Conservation (phyloP, 1,140 invertebrate genomes). For the Diachasma alloeum region DNA sequence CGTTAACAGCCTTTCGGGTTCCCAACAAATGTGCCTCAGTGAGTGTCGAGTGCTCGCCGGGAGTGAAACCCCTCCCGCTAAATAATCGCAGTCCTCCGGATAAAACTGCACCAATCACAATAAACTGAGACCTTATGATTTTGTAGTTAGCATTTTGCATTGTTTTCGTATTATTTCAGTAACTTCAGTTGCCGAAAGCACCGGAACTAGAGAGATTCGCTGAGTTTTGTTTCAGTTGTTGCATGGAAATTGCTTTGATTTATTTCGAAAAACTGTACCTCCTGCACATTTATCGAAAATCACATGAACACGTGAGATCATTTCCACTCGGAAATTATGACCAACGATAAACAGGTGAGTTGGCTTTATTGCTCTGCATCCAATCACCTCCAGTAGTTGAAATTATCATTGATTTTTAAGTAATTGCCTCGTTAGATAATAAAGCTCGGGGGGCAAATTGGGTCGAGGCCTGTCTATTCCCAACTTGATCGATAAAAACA, state of each 20-base stretch:
- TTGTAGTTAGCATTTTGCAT: constrained; percentile 37
- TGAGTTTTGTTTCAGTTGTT: constrained; percentile 34
- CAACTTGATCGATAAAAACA: background rate
- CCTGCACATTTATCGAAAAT: background rate
- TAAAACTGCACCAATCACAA: no score
- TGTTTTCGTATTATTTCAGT: constrained; percentile 53
- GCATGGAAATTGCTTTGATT: constrained; percentile 56
- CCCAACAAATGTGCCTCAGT: background rate
- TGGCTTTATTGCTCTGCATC: background rate
- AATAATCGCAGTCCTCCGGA: no score
- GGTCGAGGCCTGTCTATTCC: constrained; percentile 10
- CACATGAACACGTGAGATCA: constrained; percentile 8
- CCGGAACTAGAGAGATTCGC: constrained; percentile 5
- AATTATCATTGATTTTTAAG: background rate
- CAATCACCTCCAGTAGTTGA: background rate
- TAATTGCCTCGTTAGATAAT: background rate
- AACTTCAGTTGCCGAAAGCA: constrained; percentile 29
- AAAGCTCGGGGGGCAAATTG: background rate
- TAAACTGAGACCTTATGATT: constrained; percentile 23
- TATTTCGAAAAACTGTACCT: constrained; percentile 31
- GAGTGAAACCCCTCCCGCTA: background rate
- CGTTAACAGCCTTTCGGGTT: background rate
- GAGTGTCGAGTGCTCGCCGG: background rate
- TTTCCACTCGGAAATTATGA: constrained; percentile 50
- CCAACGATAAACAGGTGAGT: constrained; percentile 62